A percentile compares a stretch with the other conserved stretches of the same genome.
These are phyloP conservation scores for Poecile atricapillus DNA, from an alignment of 2,113 vertebrate species.

Conservation along the genomic window DNA sequence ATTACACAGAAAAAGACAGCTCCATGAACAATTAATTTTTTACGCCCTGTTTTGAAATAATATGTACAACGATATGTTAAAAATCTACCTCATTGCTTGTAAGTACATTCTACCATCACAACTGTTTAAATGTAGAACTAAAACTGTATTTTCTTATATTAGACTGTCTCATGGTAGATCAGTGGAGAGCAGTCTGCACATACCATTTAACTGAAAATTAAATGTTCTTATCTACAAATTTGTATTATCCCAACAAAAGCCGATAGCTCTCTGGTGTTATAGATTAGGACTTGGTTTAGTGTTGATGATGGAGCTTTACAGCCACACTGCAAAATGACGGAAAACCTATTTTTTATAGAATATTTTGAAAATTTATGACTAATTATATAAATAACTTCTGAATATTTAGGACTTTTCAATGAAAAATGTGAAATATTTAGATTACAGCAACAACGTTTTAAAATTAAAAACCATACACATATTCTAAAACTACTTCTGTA, in stretches of 20 bases:
- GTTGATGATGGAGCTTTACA: not conserved
- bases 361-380: not conserved
- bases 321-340: not conserved
- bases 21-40: not conserved
- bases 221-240: not conserved
- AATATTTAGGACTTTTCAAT: not conserved
- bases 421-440: not conserved
- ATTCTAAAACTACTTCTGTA: not conserved
- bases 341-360: not conserved
- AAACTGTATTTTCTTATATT: not conserved
- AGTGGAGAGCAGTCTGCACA: not conserved
- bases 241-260: not conserved
- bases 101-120: not conserved
- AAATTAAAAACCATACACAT: not conserved
- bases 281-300: not conserved
- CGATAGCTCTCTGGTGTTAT: not conserved
- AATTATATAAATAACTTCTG: not conserved
- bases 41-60: not conserved
- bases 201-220: not conserved
- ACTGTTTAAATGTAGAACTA: not conserved
- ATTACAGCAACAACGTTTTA: not conserved
- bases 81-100: not conserved
- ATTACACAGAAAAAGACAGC: not conserved
- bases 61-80: not conserved
- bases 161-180: not conserved